Base-by-base conservation (phyloP, 2,888 invertebrate genomes). In the Calliscelio sp. region DNA sequence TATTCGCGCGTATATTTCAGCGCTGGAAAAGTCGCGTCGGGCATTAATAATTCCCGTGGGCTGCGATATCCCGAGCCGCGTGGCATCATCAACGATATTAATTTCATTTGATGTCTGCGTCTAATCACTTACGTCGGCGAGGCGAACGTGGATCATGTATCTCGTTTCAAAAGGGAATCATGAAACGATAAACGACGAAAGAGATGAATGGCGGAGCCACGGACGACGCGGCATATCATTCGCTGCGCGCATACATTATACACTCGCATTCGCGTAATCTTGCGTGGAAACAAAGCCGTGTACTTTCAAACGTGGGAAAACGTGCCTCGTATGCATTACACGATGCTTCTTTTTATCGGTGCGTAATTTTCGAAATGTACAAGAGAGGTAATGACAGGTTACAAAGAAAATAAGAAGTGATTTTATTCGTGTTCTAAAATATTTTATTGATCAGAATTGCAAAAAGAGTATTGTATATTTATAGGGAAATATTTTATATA, bases 101-200 rank as follows among this genome's bases (percentile, higher is more conserved):
- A 80, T 80, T 80, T 80, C 66, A 73, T 66, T 66, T 73, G 80
- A 80, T 66, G 65, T 59, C 73, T 66, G 51, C 80, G 73, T 66
- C 80, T 80, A 80, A 80, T 80, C 80, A 73, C 80, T 71, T 65
- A 44, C 59, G 61, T 59, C 49, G 77, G 66, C 55, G 24, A 25
- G 22, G 51, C 35, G 57, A 16, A 53, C 65, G 49, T n/a, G 80
- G 57, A 59, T 66, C 80, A 63, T 66, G 75, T 71, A 82, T 65
- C 41, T 55, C 65, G 71, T 77, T 74, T 57, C 78, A 66, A 66
- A 73, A 61, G 61, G 35, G 74, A 81, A 63, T 68, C 68, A 20
- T 24, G 66, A n/a, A 73, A 79, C 83, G 79, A 84, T 84, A 75
- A 79, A 79, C 79, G 79, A 63, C 66, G 63, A 78, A 66, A 55